Conservation (phyloP, 2,113 vertebrate genomes). For the Malurus cyaneus region DNA sequence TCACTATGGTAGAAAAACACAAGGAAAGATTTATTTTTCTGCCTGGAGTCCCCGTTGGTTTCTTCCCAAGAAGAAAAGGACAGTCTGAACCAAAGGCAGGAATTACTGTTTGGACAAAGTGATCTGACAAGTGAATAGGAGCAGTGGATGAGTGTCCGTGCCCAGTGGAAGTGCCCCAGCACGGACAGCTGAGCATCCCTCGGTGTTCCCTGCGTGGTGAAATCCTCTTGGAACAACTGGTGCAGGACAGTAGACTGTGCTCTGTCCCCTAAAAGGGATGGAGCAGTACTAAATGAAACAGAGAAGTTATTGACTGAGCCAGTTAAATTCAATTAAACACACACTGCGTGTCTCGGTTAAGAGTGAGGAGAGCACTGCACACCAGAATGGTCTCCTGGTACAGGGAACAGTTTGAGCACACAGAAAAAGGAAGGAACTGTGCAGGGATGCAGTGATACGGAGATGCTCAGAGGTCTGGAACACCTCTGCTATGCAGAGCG, state of each 20-base stretch:
- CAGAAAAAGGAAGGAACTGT: not conserved
- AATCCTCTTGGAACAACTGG: not conserved
- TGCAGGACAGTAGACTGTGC: not conserved
- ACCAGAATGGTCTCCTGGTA: not conserved
- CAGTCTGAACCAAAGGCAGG: slow-evolving; percentile 30
- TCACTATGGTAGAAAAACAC: not conserved
- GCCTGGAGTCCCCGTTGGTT: not conserved
- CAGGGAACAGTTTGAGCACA: not conserved
- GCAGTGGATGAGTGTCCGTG: not conserved
- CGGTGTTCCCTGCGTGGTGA: not conserved
- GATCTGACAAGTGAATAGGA: slow-evolving; percentile 3
- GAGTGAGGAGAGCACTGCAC: not conserved
- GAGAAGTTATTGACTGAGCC: not conserved
- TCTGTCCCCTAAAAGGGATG: not conserved
- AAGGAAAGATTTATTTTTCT: slow-evolving; percentile 28
- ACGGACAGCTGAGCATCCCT: not conserved
- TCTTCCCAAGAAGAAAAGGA: slow-evolving; percentile 32
- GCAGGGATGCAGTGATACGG: not conserved
- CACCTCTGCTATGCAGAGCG: not conserved
- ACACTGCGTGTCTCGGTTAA: not conserved
- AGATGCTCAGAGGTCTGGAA: not conserved
- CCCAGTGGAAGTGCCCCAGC: not conserved
- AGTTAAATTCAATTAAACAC: not conserved
- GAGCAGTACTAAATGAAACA: not conserved
- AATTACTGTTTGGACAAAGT: not conserved